Percentiles rank a stretch among this genome's conserved stretches.
These are phyloP conservation scores for Parasteatoda lunata DNA, from an alignment of 2,888 invertebrate genomes.

Conservation along the genomic window DNA sequence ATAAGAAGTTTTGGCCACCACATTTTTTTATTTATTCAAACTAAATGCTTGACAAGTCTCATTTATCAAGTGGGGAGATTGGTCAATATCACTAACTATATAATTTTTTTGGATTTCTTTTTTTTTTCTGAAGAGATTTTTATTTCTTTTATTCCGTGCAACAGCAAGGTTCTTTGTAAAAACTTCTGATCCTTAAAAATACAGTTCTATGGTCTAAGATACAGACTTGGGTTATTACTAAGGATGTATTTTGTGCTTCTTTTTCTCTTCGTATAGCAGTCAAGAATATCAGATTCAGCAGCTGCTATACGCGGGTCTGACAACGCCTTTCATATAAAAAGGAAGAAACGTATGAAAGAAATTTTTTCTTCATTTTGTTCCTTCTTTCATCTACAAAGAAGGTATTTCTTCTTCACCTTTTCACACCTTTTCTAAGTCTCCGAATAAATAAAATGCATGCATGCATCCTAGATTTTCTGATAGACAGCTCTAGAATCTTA, in stretches of 20 bases:
- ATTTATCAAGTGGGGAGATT: too few relatives aligned
- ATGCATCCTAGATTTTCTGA: conserved; percentile 28
- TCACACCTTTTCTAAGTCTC: conserved; percentile 7
- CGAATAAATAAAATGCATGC: conserved; percentile 29
- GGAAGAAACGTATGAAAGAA: conserved; percentile 51
- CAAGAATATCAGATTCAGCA: conserved; percentile 44
- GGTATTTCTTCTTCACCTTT: conserved; percentile 44
- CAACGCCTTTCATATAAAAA: conserved; percentile 61
- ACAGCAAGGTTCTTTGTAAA: conserved; percentile 36
- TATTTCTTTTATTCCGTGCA: neutral
- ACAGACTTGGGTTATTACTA: conserved; percentile 41
- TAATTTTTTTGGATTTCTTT: too few relatives aligned
- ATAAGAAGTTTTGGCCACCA: too few relatives aligned
- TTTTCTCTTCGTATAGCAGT: conserved; percentile 56
- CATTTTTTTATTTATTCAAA: too few relatives aligned
- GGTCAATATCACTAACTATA: too few relatives aligned
- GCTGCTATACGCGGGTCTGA: conserved; percentile 41
- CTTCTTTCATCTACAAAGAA: conserved; percentile 21
- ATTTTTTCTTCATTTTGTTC: conserved; percentile 25
- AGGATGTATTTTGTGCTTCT: conserved; percentile 47
- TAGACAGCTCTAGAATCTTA: conserved; percentile 28
- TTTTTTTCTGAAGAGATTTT: too few relatives aligned
- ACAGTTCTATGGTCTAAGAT: conserved; percentile 22
- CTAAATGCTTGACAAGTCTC: too few relatives aligned
- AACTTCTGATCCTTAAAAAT: conserved; percentile 48